Evolutionary conservation across 2,888 invertebrate species (phyloP), one percentile per base, ranked within the genome.

Genomic region (Alloscopus bannaensis): DNA sequence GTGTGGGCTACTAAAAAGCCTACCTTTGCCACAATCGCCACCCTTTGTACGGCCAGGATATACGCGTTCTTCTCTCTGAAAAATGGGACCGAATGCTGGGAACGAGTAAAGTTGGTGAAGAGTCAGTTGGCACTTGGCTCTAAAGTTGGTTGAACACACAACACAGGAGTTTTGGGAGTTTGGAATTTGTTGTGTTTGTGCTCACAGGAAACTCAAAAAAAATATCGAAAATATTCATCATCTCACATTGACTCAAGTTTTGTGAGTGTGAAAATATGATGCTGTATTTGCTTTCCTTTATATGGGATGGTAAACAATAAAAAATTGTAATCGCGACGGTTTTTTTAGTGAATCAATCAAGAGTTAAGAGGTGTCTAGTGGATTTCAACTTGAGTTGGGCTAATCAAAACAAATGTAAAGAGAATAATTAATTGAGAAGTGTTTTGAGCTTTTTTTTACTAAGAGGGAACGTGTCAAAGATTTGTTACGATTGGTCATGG

Each of bases 91-190:
- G 26, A 40, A 69, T 68, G 69, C 57, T 69, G 69, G 52, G 69
- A 57, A 57, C 64, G 64, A 64, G 26, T 24, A 55, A 26, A 68
- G 22, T n/a, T 55, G 31, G 18, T 13, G 47, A 20, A 24, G 69
- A 69, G 69, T 69, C 69, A 69, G 69, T 69, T 69, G 69, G 69
- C 69, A 69, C 52, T 69, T 69, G 69, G 69, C 69, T 66, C 50
- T 45, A 52, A 52, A 55, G 66, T 55, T 45, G 66, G 69, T 57
- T 69, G 69, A 69, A 69, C 69, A 24, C 26, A 40, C 24, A 42
- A 65, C 26, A 31, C n/a, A 24, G 31, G 20, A 45, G 16, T 22
- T 16, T 28, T 28, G 36, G 16, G 60, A 55, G 22, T 8, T 18
- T 8, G 8, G 13, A 11, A 11, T 57, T 28, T 18, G 18, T 11